These are phyloP conservation scores for Leptura quadrifasciata DNA, from an alignment of 2,888 invertebrate species.

Conservation along the genomic window DNA sequence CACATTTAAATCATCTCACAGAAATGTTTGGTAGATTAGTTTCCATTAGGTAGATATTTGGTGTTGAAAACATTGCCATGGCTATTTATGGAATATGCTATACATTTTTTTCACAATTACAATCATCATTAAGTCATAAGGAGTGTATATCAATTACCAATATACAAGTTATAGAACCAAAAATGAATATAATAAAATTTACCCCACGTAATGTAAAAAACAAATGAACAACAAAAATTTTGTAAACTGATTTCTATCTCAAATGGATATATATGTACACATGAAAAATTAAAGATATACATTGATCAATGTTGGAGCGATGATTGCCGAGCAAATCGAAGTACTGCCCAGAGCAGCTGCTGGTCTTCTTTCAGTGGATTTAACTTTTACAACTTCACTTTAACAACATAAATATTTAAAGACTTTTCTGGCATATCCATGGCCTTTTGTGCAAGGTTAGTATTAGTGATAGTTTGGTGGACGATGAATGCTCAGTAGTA, in stretches of 20 bases:
- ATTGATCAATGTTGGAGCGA: no score
- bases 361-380: no score
- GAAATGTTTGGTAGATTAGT: background rate
- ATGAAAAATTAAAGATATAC: conserved; percentile 13
- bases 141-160: conserved; percentile 12
- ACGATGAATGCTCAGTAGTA: no score
- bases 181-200: conserved; percentile 18
- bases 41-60: background rate
- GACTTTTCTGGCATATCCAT: no score
- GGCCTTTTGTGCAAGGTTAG: no score
- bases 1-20: conserved; percentile 2
- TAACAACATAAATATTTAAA: no score
- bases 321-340: no score
- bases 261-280: conserved; percentile 3
- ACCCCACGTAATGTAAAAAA: background rate
- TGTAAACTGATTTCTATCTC: conserved; percentile 13
- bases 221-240: conserved; percentile 20
- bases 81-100: conserved; percentile 13
- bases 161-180: conserved; percentile 15
- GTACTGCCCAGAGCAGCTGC: no score
- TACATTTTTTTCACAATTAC: conserved; percentile 18
- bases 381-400: no score
- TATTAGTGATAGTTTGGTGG: no score
- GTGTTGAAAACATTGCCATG: conserved; percentile 13
- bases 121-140: background rate